Conservation (phyloP, 2,113 vertebrate species). For the Arizona elegans region DNA sequence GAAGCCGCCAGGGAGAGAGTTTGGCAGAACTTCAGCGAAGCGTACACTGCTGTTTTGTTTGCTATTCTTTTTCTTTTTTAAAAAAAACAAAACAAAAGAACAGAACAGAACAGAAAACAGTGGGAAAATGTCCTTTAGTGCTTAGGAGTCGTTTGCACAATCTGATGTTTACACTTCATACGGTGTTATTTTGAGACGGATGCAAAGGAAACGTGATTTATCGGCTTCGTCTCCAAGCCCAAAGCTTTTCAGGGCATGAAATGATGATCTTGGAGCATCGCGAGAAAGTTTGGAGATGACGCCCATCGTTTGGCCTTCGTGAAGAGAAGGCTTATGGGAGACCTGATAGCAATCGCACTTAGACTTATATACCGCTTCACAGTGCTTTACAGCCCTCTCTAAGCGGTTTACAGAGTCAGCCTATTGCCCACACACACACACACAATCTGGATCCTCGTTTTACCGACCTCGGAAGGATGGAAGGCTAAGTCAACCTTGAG, state of each 20-base stretch:
- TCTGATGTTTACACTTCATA: neutral
- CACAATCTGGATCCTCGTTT: no score
- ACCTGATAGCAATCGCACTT: neutral
- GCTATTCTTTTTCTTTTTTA: neutral
- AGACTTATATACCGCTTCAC: no score
- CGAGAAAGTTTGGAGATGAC: neutral
- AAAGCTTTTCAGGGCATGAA: neutral
- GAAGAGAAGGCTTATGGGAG: neutral
- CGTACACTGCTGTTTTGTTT: neutral
- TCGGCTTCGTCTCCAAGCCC: neutral
- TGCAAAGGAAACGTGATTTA: neutral
- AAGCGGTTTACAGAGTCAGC: no score
- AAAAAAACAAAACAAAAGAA: neutral
- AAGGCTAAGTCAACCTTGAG: no score
- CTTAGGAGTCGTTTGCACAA: neutral
- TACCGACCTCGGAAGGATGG: no score
- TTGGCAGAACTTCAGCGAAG: slow-evolving; percentile 17
- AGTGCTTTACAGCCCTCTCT: no score
- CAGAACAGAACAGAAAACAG: neutral
- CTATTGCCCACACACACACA: no score
- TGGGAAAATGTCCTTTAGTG: neutral
- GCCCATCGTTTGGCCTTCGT: neutral
- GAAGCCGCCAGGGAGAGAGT: neutral
- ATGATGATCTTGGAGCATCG: neutral
- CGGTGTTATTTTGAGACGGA: neutral